Base-by-base conservation (phyloP, 2,888 invertebrate species). In the Glyphotaelius pellucidus region DNA sequence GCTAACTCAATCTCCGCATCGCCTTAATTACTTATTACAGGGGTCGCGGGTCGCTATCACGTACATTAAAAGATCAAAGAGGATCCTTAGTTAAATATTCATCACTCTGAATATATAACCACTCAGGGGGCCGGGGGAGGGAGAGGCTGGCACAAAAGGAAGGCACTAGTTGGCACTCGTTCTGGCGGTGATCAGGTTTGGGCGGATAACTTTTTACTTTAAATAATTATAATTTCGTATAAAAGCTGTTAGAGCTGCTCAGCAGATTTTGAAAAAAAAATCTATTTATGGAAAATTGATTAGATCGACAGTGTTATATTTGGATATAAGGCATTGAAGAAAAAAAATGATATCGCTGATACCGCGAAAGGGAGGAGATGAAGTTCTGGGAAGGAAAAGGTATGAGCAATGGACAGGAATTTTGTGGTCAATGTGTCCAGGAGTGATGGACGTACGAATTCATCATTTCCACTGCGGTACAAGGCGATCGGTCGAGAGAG, bases 51-150 rank as follows among this genome's bases (percentile, higher is more conserved):
- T 92, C 92, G 91, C 92, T 91, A 90, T 92, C 91, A 90, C 91
- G 93, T 92, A 92, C 92, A 93, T 93, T 93, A 93, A 92, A 90
- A 93, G 92, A 93, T 93, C 93, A 93, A 93, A 92, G 92, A 92
- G 92, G 91, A 90, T 90, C 89, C 91, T 91, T 87, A 89, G 92
- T 93, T 92, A 91, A 93, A 93, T 93, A 93, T 93, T 93, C 92
- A 89, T 42, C 89, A 80, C 80, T 30, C 89, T 89, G 89, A 89
- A 89, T 89, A 89, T 89, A 89, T 89, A 89, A 89, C n/a, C 89
- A 89, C 79, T 89, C 30, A 30, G 80, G 25, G 89, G 42, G n/a
- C 42, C 25, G 42, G 86, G n/a, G 86, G 86, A 38, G 42, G 86
- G n/a, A 47, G 86, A 38, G 42, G 86, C 14, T 11, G 47, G 42